Evolutionary conservation across 2,113 vertebrate species (phyloP), one percentile per base, ranked within the genome.

Genomic region (Eurypyga helias): DNA sequence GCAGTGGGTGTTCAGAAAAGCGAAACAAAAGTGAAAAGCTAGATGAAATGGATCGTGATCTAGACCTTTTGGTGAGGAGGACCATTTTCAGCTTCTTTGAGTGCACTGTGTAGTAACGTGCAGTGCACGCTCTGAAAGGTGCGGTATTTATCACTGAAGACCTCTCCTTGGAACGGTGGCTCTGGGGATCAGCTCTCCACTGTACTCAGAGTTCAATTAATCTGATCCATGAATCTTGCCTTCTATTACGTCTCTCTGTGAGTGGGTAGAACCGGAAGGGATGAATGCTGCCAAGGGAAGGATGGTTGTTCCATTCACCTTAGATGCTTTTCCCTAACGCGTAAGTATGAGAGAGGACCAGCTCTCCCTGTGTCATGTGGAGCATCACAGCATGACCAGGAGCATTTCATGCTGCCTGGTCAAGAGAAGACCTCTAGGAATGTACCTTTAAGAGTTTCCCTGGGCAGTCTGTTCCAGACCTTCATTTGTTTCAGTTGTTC

Each of bases 21-120:
- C 15, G 51, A 93, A 41, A 46, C 73, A 36, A 55, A 89, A 62
- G 28, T 69, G 12, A 2, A 41, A 89, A 72, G 23, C 25, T 28
- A 83, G 20, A 60, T 38, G 52, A 67, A 76, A 60, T 67, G 19
- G 52, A 51, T 72, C 1, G 1, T 51, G 66, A 58, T 46, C 24
- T 71, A 24, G 28, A 31, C 12, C 20, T 79, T 76, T 64, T 2
- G 2, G 36, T 86, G 29, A 60, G 14, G 36, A 75, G 43, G 48
- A 60, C 29, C 20, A 49, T 67, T 83, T 67, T 82, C 48, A 64
- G 52, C 31, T 67, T 66, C 67, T 87, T 65, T 43, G 34, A 31
- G 12, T 51, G 11, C 17, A n/a, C 33, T 41, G 10, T 3, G 4
- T 34, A 80, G 34, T 54, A 79, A 82, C 0, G 0, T 55, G 31